These are phyloP conservation scores for Mechanitis messenoides DNA, from an alignment of 2,888 invertebrate species.

Conservation along the genomic window DNA sequence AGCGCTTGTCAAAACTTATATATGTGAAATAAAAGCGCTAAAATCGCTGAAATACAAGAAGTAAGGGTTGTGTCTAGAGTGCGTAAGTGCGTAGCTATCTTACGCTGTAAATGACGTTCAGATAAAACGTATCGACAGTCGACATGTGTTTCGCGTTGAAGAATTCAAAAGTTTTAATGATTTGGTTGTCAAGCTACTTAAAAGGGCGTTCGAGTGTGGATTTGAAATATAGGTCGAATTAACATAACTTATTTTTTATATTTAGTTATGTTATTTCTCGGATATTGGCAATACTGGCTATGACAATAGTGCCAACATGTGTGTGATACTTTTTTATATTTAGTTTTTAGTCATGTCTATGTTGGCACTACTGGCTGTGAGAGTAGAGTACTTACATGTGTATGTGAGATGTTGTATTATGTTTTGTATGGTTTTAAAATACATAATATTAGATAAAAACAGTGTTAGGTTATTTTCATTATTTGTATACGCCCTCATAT, in stretches of 20 bases:
- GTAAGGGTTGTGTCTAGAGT: conserved; percentile 28
- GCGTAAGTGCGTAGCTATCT: conserved; percentile 44
- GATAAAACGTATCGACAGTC: conserved; percentile 42
- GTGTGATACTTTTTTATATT: no score
- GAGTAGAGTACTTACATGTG: no score
- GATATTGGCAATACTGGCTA: no score
- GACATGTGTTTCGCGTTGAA: conserved; percentile 49
- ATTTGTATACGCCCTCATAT: not conserved
- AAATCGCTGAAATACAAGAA: conserved; percentile 15
- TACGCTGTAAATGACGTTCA: conserved; percentile 32
- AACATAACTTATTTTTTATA: not conserved
- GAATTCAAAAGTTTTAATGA: conserved; percentile 50
- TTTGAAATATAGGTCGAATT: conserved; percentile 21
- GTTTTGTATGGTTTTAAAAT: no score
- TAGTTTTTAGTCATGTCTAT: no score
- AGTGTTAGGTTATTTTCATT: no score
- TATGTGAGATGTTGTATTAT: no score
- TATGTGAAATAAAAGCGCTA: conserved; percentile 15
- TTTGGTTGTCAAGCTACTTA: conserved; percentile 40
- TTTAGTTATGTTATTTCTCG: no score
- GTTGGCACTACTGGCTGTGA: no score
- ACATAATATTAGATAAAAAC: no score
- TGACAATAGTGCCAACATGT: no score
- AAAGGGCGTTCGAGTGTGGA: conserved; percentile 23
- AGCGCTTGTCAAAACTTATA: not conserved